A percentile compares a stretch with the other conserved stretches of the same genome.
These are phyloP conservation scores for Neotoxoptera formosana DNA, from an alignment of 1,140 invertebrate genomes.

Conservation along the genomic window DNA sequence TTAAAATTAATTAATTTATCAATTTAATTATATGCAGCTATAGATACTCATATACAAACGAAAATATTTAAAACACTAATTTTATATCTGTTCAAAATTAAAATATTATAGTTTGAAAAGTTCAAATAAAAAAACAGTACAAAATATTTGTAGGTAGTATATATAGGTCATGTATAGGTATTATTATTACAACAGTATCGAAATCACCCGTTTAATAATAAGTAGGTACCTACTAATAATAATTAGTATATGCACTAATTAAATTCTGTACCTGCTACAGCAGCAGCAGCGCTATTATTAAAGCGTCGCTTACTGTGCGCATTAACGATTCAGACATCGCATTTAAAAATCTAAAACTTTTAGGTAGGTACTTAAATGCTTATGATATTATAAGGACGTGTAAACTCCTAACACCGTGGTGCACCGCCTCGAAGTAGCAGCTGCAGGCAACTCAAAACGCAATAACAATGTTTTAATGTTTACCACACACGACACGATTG, in stretches of 20 bases:
- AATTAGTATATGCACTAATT: background rate
- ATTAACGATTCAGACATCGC: background rate
- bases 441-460: background rate
- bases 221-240: no score
- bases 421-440: background rate
- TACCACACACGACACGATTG: background rate
- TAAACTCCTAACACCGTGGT: background rate
- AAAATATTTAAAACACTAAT: background rate
- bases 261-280: background rate
- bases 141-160: no score
- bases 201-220: background rate
- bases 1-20: no score
- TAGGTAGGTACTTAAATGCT: background rate
- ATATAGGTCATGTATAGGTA: no score
- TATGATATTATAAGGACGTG: background rate
- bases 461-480: background rate
- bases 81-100: background rate
- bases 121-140: background rate
- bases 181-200: background rate
- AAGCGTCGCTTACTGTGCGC: background rate
- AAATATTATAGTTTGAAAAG: background rate
- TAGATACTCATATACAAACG: no score
- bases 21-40: no score
- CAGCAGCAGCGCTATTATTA: background rate
- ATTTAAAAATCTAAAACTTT: background rate